Conservation (phyloP, 2,797 vertebrate species). For the Decapterus maruadsi region DNA sequence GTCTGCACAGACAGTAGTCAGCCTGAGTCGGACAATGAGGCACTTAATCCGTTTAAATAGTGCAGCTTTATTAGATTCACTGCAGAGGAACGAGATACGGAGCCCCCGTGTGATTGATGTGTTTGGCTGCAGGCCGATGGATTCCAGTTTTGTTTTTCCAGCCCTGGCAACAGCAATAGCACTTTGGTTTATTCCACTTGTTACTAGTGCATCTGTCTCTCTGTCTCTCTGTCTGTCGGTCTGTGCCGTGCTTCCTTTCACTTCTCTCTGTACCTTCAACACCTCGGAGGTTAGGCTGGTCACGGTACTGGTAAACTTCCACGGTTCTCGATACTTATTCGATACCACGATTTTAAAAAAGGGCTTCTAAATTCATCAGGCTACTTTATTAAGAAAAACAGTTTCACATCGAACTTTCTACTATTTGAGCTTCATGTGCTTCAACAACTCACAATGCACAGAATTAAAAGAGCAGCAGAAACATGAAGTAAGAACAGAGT, state of each 20-base stretch:
- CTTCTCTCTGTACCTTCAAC: neutral
- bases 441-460: too few relatives aligned
- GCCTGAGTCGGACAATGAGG: constrained; percentile 46
- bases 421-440: too few relatives aligned
- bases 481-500: too few relatives aligned
- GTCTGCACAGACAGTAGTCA: constrained; percentile 36
- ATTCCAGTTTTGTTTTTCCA: constrained; percentile 6
- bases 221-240: neutral
- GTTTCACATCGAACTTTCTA: too few relatives aligned
- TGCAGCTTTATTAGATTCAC: constrained; percentile 63
- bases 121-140: neutral
- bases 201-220: constrained; percentile 3
- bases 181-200: neutral
- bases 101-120: constrained; percentile 44
- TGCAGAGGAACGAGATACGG: constrained; percentile 27
- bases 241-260: neutral
- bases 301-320: too few relatives aligned
- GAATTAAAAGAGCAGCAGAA: too few relatives aligned
- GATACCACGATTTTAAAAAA: too few relatives aligned
- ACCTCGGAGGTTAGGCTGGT: too few relatives aligned
- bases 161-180: constrained; percentile 6
- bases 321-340: too few relatives aligned
- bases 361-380: too few relatives aligned
- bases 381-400: too few relatives aligned
- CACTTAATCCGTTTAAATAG: constrained; percentile 67